phyloP scores from a whole-genome alignment of 1,140 invertebrate genomes.

The Drosophila sechellia region DNA sequence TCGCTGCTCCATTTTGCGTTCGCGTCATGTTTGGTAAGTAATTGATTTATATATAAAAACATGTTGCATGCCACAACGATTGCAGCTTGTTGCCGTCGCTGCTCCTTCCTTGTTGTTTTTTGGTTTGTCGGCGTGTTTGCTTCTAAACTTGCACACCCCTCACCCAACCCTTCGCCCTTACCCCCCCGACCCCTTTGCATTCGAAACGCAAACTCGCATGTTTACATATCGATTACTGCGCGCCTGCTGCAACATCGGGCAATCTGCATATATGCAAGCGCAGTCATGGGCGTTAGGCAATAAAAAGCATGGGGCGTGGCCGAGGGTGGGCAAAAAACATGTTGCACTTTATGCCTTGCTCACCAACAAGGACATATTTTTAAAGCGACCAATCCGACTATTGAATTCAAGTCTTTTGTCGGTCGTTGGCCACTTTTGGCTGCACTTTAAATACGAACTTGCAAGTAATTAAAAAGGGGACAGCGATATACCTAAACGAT shows the following conservation, averaged over 20 bases:
- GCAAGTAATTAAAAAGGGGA: conserved; percentile 56
- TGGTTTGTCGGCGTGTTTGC: conserved; percentile 48
- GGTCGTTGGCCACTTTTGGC: conserved; percentile 16
- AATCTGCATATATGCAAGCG: conserved; percentile 7
- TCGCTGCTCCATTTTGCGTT: conserved; percentile 1
- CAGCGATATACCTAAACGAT: conserved; percentile 44
- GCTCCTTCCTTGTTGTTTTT: conserved; percentile 31
- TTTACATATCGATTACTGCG: conserved; percentile 81
- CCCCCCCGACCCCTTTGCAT: conserved; percentile 3
- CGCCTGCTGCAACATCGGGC: conserved; percentile 38
- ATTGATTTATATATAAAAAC: conserved; percentile 83
- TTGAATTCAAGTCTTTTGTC: conserved; percentile 37
- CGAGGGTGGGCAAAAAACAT: conserved; percentile 46
- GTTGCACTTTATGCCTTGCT: conserved; percentile 61
- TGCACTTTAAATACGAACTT: conserved; percentile 50
- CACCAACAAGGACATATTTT: conserved; percentile 31
- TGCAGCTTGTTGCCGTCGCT: conserved; percentile 66
- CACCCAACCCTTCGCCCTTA: background rate
- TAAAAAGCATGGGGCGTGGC: conserved; percentile 52
- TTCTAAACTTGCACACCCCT: conserved; percentile 72
- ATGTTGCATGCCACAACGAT: conserved; percentile 72
- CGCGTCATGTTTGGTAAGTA: conserved; percentile 73
- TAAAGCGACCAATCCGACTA: conserved; percentile 27
- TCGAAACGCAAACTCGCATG: conserved; percentile 60
- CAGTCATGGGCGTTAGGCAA: conserved; percentile 31